Percentiles rank a stretch among this genome's conserved stretches.
Conservation (phyloP, 2,113 vertebrate genomes). For the Aptenodytes forsteri region DNA sequence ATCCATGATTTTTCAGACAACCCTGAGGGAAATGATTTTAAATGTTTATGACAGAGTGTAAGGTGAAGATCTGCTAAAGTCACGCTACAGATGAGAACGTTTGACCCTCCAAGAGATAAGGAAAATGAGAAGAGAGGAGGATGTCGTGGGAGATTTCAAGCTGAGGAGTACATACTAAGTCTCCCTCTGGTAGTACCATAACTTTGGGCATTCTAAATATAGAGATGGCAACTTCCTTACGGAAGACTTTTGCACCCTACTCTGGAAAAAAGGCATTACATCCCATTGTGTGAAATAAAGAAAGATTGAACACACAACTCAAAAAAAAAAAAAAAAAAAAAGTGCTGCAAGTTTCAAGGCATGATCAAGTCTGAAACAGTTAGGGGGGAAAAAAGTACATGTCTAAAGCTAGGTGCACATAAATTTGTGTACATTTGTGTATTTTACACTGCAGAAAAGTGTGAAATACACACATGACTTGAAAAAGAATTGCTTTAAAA, state of each 20-base stretch:
- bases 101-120: background rate
- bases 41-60: background rate
- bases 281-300: background rate
- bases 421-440: background rate
- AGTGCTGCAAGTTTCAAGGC: background rate
- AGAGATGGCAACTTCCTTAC: rapidly evolving
- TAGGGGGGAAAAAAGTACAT: background rate
- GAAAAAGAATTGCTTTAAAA: background rate
- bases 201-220: background rate
- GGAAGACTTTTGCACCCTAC: background rate
- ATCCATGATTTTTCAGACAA: background rate
- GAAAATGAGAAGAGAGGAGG: background rate
- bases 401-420: background rate
- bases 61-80: background rate
- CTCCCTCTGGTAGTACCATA: background rate
- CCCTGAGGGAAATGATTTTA: background rate
- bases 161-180: background rate
- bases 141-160: background rate
- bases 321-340: background rate
- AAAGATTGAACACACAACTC: background rate
- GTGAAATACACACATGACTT: background rate
- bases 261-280: background rate
- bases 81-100: background rate
- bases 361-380: background rate
- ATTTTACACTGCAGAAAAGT: background rate